phyloP scores from a whole-genome alignment of 2,113 vertebrate genomes.

The Mormyrus lacerda region DNA sequence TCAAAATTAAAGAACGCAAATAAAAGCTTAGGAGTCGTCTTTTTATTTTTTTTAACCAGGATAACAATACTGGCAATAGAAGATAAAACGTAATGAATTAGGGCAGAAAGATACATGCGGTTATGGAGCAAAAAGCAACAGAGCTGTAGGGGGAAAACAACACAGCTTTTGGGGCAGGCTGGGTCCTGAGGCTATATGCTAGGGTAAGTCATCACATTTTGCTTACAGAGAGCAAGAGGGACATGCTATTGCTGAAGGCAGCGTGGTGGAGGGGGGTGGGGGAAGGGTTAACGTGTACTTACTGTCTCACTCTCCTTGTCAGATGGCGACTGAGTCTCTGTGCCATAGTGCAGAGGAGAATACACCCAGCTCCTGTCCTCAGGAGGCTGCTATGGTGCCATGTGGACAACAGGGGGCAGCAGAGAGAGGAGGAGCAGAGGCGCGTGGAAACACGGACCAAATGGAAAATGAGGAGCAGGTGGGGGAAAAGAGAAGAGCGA shows the following conservation, averaged over 20 bases:
- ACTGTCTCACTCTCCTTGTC: conserved; percentile 86
- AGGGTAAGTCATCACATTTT: neutral
- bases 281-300: conserved; percentile 49
- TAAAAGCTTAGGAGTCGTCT: neutral
- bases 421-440: conserved; percentile 39
- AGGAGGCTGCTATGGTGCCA: conserved; percentile 66
- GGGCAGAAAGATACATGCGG: neutral
- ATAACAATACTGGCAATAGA: neutral
- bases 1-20: neutral
- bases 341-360: conserved; percentile 82
- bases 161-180: neutral
- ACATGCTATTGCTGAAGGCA: neutral
- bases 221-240: conserved; percentile 21
- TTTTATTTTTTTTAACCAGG: neutral
- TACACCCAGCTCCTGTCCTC: conserved; percentile 91
- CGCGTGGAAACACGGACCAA: conserved; percentile 22
- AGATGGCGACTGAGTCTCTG: conserved; percentile 72
- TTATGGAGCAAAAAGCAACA: neutral
- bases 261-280: neutral
- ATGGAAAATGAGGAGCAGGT: conserved; percentile 38
- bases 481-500: neutral
- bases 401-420: conserved; percentile 57
- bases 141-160: neutral
- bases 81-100: neutral
- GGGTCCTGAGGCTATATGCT: neutral